Conservation (phyloP, 2,797 vertebrate species). For the Eutrigla gurnardus region DNA sequence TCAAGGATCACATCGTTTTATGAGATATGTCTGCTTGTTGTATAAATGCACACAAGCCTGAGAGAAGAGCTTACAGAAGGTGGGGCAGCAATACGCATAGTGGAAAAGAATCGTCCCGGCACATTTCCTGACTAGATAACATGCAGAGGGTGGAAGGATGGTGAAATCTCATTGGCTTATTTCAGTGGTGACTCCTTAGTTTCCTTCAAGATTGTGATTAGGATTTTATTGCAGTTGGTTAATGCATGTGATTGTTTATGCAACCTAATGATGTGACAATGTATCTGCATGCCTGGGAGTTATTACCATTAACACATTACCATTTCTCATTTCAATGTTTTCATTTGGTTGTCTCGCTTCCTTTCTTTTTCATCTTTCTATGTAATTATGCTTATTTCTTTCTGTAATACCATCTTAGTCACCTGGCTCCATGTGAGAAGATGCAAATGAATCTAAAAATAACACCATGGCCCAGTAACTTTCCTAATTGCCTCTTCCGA, state of each 20-base stretch:
- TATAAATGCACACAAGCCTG: background rate
- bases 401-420: constrained; percentile 10
- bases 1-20: background rate
- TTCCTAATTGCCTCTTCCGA: constrained; percentile 24
- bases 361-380: background rate
- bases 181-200: constrained; percentile 34
- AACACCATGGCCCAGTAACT: constrained; percentile 11
- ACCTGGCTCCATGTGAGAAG: constrained; percentile 7
- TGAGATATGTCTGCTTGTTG: background rate
- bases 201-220: constrained; percentile 43
- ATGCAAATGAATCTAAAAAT: constrained; percentile 23
- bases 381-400: constrained; percentile 5
- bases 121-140: constrained; percentile 39
- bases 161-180: constrained; percentile 53
- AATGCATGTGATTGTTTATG: constrained; percentile 49
- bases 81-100: constrained; percentile 13
- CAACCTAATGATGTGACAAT: constrained; percentile 37
- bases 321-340: constrained; percentile 14
- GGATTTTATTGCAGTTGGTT: constrained; percentile 40
- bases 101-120: constrained; percentile 34
- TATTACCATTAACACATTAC: constrained; percentile 21
- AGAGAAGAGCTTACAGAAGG: background rate
- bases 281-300: constrained; percentile 23
- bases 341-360: constrained; percentile 5
- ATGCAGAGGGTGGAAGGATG: constrained; percentile 18